Evolutionary conservation across 2,888 invertebrate species (phyloP), one percentile per base, ranked within the genome.

Genomic region (Drosophila silvestris): DNA sequence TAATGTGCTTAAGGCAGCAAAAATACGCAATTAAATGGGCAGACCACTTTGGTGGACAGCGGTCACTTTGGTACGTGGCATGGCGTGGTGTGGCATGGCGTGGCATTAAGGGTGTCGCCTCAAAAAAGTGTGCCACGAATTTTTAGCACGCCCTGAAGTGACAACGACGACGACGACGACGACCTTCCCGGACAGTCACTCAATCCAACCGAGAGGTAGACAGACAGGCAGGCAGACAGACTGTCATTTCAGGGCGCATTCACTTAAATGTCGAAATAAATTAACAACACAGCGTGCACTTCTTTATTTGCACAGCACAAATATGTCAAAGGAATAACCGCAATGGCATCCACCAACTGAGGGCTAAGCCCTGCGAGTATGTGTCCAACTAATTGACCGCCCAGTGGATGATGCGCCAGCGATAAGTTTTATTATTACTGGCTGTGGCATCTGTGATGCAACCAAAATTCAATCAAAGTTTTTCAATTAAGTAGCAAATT

Each of bases 391-490:
- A 73, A 75, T 81, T 81, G 70, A 52, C 64, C 50, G 47, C 50
- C 64, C 32, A 50, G 41, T 41, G 28, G 33, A 51, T 33, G 53
- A 35, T 66, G 16, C 51, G 26, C 53, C 53, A 53, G 56, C 39
- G 26, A 26, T 28, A 47, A 30, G 32, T 66, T 70, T 66, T 79
- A 78, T 14, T 26, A 47, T 26, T 47, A 68, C 64, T 61, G 60
- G 67, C 50, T 63, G 52, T 77, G 61, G 60, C n/a, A 60, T 71
- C 77, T 74, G 61, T 58, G 70, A 61, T 72, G 74, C 77, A 70
- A 66, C 51, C 59, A 61, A 75, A 80, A 83, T 74, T 64, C 73
- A 67, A 71, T 66, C 64, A 82, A 86, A 86, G 73, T 86, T 86
- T 82, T 86, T 74, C 80, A 86, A 83, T 83, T 83, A 83, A 70